These are phyloP conservation scores for Camelus bactrianus DNA, from an alignment of 2,113 vertebrate species.

Conservation along the genomic window DNA sequence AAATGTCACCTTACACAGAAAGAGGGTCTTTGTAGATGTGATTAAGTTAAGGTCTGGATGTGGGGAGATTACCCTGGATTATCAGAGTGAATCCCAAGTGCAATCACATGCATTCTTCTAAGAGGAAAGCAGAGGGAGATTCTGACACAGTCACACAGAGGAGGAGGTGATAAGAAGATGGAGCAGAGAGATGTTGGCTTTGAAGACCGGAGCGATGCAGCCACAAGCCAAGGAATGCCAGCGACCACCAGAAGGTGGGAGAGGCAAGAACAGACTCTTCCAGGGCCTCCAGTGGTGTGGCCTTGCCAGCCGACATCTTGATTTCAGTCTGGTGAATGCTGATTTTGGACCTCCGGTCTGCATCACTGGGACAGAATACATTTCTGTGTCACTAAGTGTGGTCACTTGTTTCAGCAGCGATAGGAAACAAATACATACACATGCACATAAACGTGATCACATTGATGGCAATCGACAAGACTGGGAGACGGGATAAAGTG, in stretches of 20 bases:
- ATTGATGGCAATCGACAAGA: neutral
- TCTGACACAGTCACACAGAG: neutral
- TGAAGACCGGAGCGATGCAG: neutral
- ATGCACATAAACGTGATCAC: fast-evolving
- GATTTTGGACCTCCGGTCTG: neutral
- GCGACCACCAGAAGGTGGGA: neutral
- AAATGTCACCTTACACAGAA: neutral
- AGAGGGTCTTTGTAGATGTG: neutral
- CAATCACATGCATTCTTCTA: neutral
- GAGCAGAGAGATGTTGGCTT: neutral
- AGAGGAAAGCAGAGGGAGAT: neutral
- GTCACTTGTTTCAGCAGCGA: neutral
- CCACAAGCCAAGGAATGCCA: neutral
- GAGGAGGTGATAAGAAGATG: neutral
- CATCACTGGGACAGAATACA: neutral
- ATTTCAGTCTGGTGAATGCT: neutral
- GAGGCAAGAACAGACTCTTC: neutral
- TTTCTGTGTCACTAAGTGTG: neutral
- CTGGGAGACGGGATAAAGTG: neutral
- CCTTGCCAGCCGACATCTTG: fast-evolving
- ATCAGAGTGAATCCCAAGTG: neutral
- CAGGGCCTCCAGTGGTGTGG: fast-evolving
- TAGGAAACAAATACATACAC: neutral
- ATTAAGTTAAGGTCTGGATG: neutral
- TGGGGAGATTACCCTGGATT: neutral